Base-by-base conservation (phyloP, 2,797 vertebrate genomes). In the Clarias platycephalus region DNA sequence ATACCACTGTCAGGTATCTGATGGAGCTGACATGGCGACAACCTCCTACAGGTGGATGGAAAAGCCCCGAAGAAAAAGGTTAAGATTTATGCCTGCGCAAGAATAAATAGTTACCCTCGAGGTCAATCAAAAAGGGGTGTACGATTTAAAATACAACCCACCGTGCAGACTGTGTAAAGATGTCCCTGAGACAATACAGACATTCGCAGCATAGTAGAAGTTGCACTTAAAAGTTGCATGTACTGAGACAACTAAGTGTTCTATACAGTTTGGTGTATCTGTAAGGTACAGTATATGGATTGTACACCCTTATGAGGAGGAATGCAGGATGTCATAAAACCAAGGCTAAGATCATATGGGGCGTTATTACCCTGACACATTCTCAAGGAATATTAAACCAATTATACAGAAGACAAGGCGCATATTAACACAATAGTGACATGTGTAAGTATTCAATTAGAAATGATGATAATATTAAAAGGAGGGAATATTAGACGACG, bases 31-130 rank as follows among this genome's bases (percentile, higher is more conserved):
- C 20, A 76, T 57, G 53, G 74, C 53, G n/a, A n/a, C n/a, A 58
- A 76, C 74, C 58, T 58, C 75, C 28, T 24, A 24, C 75, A 37
- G 58, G 55, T 60, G 55, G 55, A 78, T 62, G 22, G 74, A 22
- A 58, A 76, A 34, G 74, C 26, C 28, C 28, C 34, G 0, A 22
- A 37, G 75, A n/a, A 60, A 78, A 78, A 24, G 22, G 3, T 78
- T 22, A 5, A 22, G 9, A 24, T 34, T 76, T 31, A 58, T 34
- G n/a, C 13, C 24, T 72, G 70, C 16, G 9, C 20, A 34, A 57
- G 18, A 24, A 58, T 58, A 22, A 22, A 20, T 31, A 34, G 16
- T 58, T 34, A 74, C 44, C 44, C n/a, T 26, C 44, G 28, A 74
- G 44, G 2, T 28, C 44, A 75, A 55, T 28, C n/a, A 57, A 75